Percentiles rank a stretch among this genome's conserved stretches.
Conservation (phyloP, 2,113 vertebrate genomes). For the Haemorhous mexicanus region DNA sequence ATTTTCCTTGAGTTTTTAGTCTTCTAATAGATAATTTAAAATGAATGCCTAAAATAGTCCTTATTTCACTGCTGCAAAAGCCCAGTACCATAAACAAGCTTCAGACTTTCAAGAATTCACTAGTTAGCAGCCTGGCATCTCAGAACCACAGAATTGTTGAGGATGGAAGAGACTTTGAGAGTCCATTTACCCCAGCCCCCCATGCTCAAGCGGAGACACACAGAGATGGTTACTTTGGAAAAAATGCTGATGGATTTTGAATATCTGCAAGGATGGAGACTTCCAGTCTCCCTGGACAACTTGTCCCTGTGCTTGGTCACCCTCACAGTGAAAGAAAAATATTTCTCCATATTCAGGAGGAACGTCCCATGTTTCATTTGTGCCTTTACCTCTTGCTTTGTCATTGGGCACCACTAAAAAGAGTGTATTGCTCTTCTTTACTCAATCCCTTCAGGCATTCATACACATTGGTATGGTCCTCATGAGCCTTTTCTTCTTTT, state of each 20-base stretch:
- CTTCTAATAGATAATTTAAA: background rate
- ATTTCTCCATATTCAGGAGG: background rate
- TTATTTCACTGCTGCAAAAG: background rate
- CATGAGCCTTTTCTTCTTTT: background rate
- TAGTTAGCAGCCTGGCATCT: background rate
- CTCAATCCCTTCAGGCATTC: background rate
- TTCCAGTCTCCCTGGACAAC: background rate
- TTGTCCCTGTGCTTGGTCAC: background rate
- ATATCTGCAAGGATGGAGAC: background rate
- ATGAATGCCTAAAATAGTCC: background rate
- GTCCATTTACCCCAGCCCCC: background rate
- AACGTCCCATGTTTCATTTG: background rate
- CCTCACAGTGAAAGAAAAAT: background rate
- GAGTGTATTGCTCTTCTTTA: background rate
- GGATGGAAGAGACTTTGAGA: background rate
- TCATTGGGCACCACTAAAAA: background rate
- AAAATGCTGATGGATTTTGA: background rate
- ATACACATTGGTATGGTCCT: background rate
- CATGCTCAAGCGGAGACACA: background rate
- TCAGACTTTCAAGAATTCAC: background rate
- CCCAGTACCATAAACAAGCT: background rate
- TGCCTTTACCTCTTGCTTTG: background rate
- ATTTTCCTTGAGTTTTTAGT: background rate
- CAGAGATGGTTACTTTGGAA: background rate
- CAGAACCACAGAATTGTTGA: background rate